Evolutionary conservation across 2,113 vertebrate genomes (phyloP).

Genomic region (Python bivittatus): DNA sequence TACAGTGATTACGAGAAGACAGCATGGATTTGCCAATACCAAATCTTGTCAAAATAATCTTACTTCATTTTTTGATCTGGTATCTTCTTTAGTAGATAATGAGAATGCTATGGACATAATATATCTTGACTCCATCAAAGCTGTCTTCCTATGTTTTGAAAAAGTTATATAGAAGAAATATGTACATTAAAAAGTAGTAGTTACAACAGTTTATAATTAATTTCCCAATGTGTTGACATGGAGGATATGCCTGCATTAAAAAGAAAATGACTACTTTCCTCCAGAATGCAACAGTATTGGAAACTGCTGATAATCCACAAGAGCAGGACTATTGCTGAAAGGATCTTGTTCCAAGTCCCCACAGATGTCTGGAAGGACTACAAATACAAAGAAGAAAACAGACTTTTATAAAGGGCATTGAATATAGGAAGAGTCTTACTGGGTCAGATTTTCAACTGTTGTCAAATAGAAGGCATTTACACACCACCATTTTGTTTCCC

Average conservation of each 20-base stretch:
- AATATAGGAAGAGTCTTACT: background rate
- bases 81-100: too few relatives aligned
- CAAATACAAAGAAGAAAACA: background rate
- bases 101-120: too few relatives aligned
- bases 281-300: background rate
- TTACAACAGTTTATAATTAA: background rate
- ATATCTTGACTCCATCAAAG: too few relatives aligned
- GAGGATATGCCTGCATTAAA: background rate
- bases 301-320: background rate
- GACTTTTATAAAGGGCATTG: background rate
- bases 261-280: background rate
- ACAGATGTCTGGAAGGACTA: background rate
- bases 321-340: background rate
- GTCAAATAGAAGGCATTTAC: background rate
- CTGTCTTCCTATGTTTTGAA: too few relatives aligned
- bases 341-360: background rate
- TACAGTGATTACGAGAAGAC: too few relatives aligned
- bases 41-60: too few relatives aligned
- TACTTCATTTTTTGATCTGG: too few relatives aligned
- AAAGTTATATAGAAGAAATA: background rate
- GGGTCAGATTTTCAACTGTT: background rate
- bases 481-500: background rate
- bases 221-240: background rate
- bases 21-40: too few relatives aligned
- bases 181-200: background rate